Base-by-base conservation (phyloP, 2,888 invertebrate species). In the Acanthosepion lycidas region DNA sequence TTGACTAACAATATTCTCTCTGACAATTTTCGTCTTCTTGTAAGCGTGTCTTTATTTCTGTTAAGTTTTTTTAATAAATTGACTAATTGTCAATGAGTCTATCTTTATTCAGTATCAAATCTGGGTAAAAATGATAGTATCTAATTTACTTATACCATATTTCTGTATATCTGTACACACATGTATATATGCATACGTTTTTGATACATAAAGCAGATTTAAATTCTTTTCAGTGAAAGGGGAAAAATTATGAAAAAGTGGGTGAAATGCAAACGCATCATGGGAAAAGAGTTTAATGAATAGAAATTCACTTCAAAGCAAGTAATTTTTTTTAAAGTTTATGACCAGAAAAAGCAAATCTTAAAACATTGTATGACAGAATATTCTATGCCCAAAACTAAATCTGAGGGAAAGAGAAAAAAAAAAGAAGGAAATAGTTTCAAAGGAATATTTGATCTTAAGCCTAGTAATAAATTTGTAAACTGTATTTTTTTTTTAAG, bases 271-370 rank as follows among this genome's bases (percentile, higher is more conserved):
- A n/a, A n/a, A 78, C 12, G 78, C 15, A 78, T 78, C 78, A 78
- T 33, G 33, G 78, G n/a, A 78, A 78, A 78, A 33, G 78, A 78
- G n/a, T 78, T 78, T 78, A 78, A 78, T 78, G 78, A 78, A 78
- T 78, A 78, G 78, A 78, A 78, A 78, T 33, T 78, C n/a, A 78
- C n/a, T 78, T 78, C 78, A 78, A 78, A 78, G 78, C n/a, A 78
- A 78, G 12, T 78, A 5, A 15, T 78, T n/a, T 78, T n/a, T 78
- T 78, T 33, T 33, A 12, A 78, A 78, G 78, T 78, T 78, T 78
- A 78, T 78, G n/a, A 33, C 33, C 78, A 78, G 78, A 78, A 12
- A 28, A 78, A 78, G n/a, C 78, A 78, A 78, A 78, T 78, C 78
- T 9, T 78, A 78, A 33, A 78, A 78, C n/a, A 78, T 78, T 78